Base-by-base conservation (phyloP, 2,888 invertebrate species). In the Choreutis nemorana region DNA sequence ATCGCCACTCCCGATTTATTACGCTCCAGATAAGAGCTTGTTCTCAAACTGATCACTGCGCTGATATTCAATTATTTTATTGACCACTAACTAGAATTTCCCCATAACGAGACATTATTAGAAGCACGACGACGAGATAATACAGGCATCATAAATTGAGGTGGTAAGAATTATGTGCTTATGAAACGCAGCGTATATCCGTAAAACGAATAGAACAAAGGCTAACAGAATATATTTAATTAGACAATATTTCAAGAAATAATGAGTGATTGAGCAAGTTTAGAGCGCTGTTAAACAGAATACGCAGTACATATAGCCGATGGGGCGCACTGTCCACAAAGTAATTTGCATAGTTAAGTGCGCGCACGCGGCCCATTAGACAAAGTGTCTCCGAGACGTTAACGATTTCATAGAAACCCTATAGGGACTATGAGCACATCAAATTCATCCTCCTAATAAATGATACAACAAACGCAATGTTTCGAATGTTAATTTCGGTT, bases 1-100 rank as follows among this genome's bases (percentile, higher is more conserved):
- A 64, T 61, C 56, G 39, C 47, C 45, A 45, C 48, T 40, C 36
- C 40, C 50, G 53, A 67, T 67, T 68, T 63, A 66, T 64, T 60
- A 54, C 55, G 52, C 48, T 46, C 55, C 44, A 61, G 65, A 65
- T 68, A 63, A 60, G 48, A 50, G 50, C 48, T 45, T 43, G 50
- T 45, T 51, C 44, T 37, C 20, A 31, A 23, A 31, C 31, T 28
- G 44, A 46, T 49, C 45, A 39, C 43, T 36, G 42, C 35, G 41
- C 30, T 29, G 45, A 49, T 49, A 46, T 51, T 50, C 42, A 50
- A 55, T 55, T 50, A 52, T 52, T 47, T 49, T 48, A 55, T 54
- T 47, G 45, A 39, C 38, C 43, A 43, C 46, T 52, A 45, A 45
- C 39, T 33, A 45, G 42, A 46, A 39, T 46, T 52, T 47, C 39